These are phyloP conservation scores for Acanthaster planci DNA, from an alignment of 35 echinoderm and acorn worm species.

Conservation along the genomic window DNA sequence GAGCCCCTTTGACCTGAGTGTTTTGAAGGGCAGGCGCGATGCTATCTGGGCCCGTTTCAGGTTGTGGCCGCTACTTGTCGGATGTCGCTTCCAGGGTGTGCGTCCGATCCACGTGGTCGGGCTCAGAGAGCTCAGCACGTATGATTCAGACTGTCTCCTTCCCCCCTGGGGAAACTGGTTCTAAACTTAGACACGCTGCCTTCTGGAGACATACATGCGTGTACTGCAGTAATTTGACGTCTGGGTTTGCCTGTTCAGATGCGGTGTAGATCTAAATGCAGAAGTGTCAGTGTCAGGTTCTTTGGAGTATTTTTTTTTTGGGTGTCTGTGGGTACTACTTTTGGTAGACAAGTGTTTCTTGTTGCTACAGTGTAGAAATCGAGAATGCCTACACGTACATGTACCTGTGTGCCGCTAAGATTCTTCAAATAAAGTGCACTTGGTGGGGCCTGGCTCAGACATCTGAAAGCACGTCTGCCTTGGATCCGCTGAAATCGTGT, in stretches of 20 bases:
- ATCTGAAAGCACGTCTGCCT: too few relatives aligned
- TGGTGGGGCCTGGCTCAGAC: too few relatives aligned
- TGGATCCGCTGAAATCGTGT: too few relatives aligned
- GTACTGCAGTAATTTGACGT: not conserved
- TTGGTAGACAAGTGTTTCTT: not conserved
- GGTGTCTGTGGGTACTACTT: not conserved
- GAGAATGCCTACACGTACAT: too few relatives aligned
- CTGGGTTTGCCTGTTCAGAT: not conserved
- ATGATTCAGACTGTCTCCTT: conserved; percentile 6
- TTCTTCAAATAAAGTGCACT: too few relatives aligned
- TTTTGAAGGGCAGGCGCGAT: not conserved
- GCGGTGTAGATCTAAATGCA: not conserved
- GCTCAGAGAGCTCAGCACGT: not conserved
- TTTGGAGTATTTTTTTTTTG: not conserved
- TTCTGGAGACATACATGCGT: not conserved
- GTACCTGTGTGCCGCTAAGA: too few relatives aligned
- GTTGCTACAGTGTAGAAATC: not conserved
- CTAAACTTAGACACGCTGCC: not conserved
- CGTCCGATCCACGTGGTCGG: not conserved
- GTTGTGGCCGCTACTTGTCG: not conserved
- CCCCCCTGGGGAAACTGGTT: not conserved
- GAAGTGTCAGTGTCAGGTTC: not conserved
- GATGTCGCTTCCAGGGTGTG: conserved; percentile 3
- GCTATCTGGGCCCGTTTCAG: not conserved
- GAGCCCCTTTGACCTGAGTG: not conserved